phyloP scores from a whole-genome alignment of 1,140 invertebrate genomes.

The Drosophila tropicalis region DNA sequence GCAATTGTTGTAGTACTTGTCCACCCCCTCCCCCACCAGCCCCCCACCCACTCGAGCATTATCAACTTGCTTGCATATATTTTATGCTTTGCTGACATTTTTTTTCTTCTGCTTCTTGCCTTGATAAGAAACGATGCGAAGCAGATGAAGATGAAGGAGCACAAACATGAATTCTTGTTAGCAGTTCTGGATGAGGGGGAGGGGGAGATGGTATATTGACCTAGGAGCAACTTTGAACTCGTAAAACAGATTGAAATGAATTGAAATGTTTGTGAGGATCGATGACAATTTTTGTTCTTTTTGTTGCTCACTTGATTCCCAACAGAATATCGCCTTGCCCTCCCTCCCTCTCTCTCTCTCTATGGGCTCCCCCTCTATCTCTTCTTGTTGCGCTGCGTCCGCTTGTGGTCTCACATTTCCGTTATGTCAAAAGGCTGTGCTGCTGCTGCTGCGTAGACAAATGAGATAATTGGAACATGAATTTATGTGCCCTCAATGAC shows the following conservation, averaged over 20 bases:
- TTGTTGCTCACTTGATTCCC: not conserved
- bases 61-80: slow-evolving; percentile 25
- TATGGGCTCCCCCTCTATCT: not conserved
- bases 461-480: slow-evolving; percentile 77
- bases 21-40: not conserved
- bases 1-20: slow-evolving; percentile 22
- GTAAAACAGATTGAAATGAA: slow-evolving; percentile 53
- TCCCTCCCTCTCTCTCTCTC: not conserved
- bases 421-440: slow-evolving; percentile 47
- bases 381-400: not conserved
- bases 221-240: slow-evolving; percentile 39
- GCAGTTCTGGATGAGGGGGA: not conserved
- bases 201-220: too few species aligned
- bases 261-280: slow-evolving; percentile 69
- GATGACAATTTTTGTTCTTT: slow-evolving; percentile 7
- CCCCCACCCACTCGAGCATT: not conserved
- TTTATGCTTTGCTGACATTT: slow-evolving; percentile 62
- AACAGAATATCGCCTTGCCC: not conserved
- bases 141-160: not conserved
- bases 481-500: slow-evolving; percentile 70
- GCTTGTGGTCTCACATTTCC: slow-evolving; percentile 61
- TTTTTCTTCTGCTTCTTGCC: slow-evolving; percentile 1
- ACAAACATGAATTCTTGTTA: slow-evolving; percentile 43
- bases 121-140: slow-evolving; percentile 49
- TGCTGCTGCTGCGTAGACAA: slow-evolving; percentile 60